Base-by-base conservation (phyloP, 1,140 invertebrate species). In the Pygmarrhopalites habei region DNA sequence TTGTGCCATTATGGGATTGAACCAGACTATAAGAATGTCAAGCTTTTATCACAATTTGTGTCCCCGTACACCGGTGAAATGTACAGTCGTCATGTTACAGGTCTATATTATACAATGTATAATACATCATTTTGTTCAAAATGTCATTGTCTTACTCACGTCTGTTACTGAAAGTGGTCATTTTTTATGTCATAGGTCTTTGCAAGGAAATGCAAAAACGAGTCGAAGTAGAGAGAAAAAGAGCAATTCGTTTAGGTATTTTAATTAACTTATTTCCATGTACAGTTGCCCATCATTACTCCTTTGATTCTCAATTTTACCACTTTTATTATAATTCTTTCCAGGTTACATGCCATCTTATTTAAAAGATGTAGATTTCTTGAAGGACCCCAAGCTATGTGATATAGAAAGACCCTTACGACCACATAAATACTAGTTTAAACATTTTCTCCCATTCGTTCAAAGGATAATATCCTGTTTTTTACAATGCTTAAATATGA, bases 31-130 rank as follows among this genome's bases (percentile, higher is more conserved):
- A 98, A 96, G 76, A 98, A 98, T 78, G 82, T 86, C 0, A 83
- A 87, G 58, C 75, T 98, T 5, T 75, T 98, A 1, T 95, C 92
- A 17, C 95, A 98, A 74, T 98, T 98, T 77, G 86, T 96, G 73
- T 97, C 93, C 46, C 85, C 89, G 0, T 92, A 88, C 71, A 97
- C 94, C 14, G 94, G 95, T 12, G 81, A 83, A 68, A 83, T 95
- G 60, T 98, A 97, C 77, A 89, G 89, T 0, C 81, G 86, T 67
- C 88, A 97, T 71, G 90, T 98, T 58, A 98, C 95, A 30, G 90
- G 90, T 4, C 77, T 93, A 2, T 95, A n/a, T n/a, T n/a, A n/a
- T n/a, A n/a, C n/a, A n/a, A n/a, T n/a, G n/a, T n/a, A n/a, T n/a
- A n/a, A n/a, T n/a, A n/a, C n/a, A n/a, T n/a, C n/a, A n/a, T n/a